Evolutionary conservation across 1,140 invertebrate species (phyloP).

Genomic region (Lepidurus arcticus): DNA sequence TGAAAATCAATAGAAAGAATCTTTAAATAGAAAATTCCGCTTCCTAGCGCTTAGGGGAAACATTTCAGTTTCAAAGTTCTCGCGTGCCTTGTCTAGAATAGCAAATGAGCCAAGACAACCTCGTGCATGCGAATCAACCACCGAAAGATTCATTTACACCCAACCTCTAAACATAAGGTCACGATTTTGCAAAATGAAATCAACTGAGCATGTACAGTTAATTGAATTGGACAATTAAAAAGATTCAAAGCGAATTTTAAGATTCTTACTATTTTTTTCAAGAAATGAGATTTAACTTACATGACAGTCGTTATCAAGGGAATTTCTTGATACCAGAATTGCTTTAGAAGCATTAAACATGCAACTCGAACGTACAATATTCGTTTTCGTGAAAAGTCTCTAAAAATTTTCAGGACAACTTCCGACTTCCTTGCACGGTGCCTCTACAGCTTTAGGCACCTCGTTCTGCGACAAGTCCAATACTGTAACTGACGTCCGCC

Average conservation of each 20-base stretch:
- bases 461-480: not conserved
- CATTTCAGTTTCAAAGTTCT: not conserved
- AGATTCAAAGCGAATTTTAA: too few relatives aligned
- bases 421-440: too few relatives aligned
- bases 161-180: not conserved
- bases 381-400: not conserved
- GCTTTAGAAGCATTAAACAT: too few relatives aligned
- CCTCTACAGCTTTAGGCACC: not conserved
- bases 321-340: too few relatives aligned
- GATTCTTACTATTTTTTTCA: too few relatives aligned
- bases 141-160: constrained; percentile 2
- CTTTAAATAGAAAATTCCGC: not conserved
- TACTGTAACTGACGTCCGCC: constrained; percentile 12
- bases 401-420: too few relatives aligned
- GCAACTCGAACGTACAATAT: not conserved
- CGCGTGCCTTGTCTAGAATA: constrained; percentile 3
- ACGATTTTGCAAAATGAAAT: not conserved
- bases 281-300: too few relatives aligned
- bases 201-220: not conserved
- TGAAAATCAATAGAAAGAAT: constrained; percentile 1
- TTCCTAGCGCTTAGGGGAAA: not conserved
- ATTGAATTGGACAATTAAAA: too few relatives aligned
- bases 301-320: too few relatives aligned
- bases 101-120: not conserved
- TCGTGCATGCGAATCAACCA: constrained; percentile 3